These are phyloP conservation scores for Dinomys branickii DNA, from an alignment of 2,113 vertebrate genomes.

Conservation along the genomic window DNA sequence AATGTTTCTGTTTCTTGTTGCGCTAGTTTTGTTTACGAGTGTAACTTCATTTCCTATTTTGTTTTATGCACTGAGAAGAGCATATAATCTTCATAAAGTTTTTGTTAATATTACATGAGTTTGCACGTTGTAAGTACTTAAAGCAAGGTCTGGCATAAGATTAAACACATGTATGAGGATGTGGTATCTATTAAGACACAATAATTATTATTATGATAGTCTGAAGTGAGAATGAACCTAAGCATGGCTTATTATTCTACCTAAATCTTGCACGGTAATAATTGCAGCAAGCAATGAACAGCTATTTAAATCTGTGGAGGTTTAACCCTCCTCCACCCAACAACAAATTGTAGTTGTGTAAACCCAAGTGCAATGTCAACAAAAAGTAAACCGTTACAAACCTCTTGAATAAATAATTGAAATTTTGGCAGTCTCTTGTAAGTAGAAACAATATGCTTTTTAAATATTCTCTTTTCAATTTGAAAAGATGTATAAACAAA, in stretches of 20 bases:
- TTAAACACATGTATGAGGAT: not conserved
- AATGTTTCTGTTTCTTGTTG: not conserved
- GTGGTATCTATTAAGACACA: slow-evolving; percentile 6
- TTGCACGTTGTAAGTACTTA: not conserved
- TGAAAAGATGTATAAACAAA: not conserved
- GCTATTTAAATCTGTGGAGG: not conserved
- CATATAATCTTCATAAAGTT: not conserved
- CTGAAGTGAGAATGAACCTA: not conserved
- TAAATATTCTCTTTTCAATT: not conserved
- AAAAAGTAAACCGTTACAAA: slow-evolving; percentile 28
- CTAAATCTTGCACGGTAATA: not conserved
- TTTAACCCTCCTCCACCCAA: not conserved
- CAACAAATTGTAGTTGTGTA: not conserved
- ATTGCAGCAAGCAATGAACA: not conserved
- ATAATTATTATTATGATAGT: not conserved
- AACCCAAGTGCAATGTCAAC: not conserved
- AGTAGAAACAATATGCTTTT: not conserved
- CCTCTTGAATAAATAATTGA: slow-evolving; percentile 1
- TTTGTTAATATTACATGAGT: not conserved
- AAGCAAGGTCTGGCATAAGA: not conserved
- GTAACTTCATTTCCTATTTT: not conserved
- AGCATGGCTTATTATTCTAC: not conserved
- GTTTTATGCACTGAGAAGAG: not conserved
- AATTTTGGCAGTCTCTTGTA: not conserved
- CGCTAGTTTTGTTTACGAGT: not conserved